Evolutionary conservation across 2,888 invertebrate genomes (phyloP), one percentile per base, ranked within the genome.

Genomic region (Drosophila hawaiiensis): DNA sequence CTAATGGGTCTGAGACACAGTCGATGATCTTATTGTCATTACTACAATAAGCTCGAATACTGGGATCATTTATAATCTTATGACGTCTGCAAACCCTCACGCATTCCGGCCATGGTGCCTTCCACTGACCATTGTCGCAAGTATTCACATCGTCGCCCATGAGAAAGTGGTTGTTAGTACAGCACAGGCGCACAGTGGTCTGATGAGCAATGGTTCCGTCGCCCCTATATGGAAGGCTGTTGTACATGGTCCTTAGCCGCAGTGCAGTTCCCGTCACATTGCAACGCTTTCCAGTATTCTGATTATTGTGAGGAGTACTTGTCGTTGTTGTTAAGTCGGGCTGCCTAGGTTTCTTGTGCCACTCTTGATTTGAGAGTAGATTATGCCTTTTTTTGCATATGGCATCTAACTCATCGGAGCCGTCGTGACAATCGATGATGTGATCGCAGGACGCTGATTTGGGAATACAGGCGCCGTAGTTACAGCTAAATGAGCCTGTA

Each of bases 401-500:
- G 9, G 22, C 10, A 0, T 22, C 3, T 16, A 75, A 5, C 41
- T 83, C 84, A 63, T 82, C 82, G 1, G 68, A 68, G 0, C n/a
- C n/a, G 31, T 82, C 82, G 1, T 52, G 47, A 31, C 82, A 82
- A 19, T 80, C 69, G 2, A 7, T 3, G 0, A 19, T 3, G 52
- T 68, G 68, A 64, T 82, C 58, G 28, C 83, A 82, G 2, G 10
- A n/a, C 2, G 35, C 63, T 10, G 28, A 19, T 5, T n/a, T 19
- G 7, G 59, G 33, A 43, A 83, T 68, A 16, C 80, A 80, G 0
- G 83, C 92, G 1, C 92, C 92, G 16, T 92, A 92, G 0, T 73
- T 73, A 28, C 92, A 92, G 0, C 82, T 79, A 55, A 78, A 80
- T 2, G 68, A 10, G 37, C 76, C 84, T 2, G 94, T 92, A 1